phyloP scores from a whole-genome alignment of 2,888 invertebrate species.

The Periphyllus acericola region DNA sequence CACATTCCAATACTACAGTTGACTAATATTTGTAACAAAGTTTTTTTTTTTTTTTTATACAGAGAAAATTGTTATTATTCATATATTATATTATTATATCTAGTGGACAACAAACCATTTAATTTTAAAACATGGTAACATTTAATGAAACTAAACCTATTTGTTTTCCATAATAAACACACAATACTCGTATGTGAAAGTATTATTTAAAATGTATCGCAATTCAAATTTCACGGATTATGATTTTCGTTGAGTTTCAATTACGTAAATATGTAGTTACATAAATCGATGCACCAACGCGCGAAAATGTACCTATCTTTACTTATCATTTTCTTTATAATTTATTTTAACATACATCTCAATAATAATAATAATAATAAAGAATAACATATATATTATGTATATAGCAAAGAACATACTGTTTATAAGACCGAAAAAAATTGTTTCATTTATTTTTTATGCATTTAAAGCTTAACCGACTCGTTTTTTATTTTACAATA shows the following conservation, averaged over 20 bases:
- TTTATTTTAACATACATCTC: conserved; percentile 24
- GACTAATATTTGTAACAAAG: conserved; percentile 48
- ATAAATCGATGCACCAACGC: conserved; percentile 16
- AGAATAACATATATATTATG: conserved; percentile 17
- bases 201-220: conserved; percentile 4
- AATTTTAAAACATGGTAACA: conserved; percentile 44
- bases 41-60: conserved; percentile 35
- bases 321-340: neutral
- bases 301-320: neutral
- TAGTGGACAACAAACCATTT: conserved; percentile 51
- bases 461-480: neutral
- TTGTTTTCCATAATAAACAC: conserved; percentile 44
- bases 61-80: conserved; percentile 25
- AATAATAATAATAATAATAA: conserved; percentile 7
- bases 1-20: conserved; percentile 57
- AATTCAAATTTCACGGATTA: neutral
- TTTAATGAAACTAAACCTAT: conserved; percentile 42
- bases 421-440: neutral
- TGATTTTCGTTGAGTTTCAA: neutral
- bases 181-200: conserved; percentile 9
- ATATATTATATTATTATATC: conserved; percentile 17
- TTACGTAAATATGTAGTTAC: conserved; percentile 25
- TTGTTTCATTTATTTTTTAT: neutral
- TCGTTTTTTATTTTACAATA: conserved; percentile 14
- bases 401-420: neutral